Evolutionary conservation across 2,888 invertebrate genomes (phyloP), one percentile per base, ranked within the genome.

Genomic region (Paralinhomoeus sp.): DNA sequence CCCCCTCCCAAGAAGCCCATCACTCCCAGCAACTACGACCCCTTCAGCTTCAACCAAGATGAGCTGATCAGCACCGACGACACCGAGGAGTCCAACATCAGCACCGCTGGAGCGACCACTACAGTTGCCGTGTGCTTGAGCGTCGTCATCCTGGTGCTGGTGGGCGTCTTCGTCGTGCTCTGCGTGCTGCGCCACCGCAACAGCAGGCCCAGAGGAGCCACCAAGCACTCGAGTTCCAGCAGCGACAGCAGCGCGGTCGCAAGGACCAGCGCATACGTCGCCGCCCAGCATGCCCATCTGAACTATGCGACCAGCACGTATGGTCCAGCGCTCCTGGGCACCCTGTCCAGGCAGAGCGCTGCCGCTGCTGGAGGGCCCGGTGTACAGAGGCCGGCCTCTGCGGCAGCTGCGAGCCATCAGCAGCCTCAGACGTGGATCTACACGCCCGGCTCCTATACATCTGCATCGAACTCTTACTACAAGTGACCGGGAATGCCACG

Each of bases 51-150:
- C n/a, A n/a, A n/a, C 41, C 13, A 7, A 18, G 31, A 24, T 9
- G 41, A 17, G 12, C 24, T 20, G 35, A 20, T 9, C 17, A 20
- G 21, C 5, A 22, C 15, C 21, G 17, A n/a, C 23, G 21, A 42
- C 24, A 23, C 35, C 40, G 7, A 31, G n/a, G 31, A 3, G 3
- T 3, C 41, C 17, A 17, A 3, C 7, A 17, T 9, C 37, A 15
- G 20, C 37, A 24, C 23, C 18, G 20, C 24, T 17, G 27, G 22
- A n/a, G 50, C 59, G 2, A 54, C 55, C 13, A 50, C 53, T 1
- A 49, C 58, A 23, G 53, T 61, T 33, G 48, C 52, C 15, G 49
- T 60, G 23, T 57, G 57, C 31, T 48, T 61, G 37, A 47, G 53
- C n/a, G 50, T 53, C 1, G 59, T 57, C 2, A 52, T 48, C 3